Base-by-base conservation (phyloP, 2,888 invertebrate genomes). In the Eilema caniola region DNA sequence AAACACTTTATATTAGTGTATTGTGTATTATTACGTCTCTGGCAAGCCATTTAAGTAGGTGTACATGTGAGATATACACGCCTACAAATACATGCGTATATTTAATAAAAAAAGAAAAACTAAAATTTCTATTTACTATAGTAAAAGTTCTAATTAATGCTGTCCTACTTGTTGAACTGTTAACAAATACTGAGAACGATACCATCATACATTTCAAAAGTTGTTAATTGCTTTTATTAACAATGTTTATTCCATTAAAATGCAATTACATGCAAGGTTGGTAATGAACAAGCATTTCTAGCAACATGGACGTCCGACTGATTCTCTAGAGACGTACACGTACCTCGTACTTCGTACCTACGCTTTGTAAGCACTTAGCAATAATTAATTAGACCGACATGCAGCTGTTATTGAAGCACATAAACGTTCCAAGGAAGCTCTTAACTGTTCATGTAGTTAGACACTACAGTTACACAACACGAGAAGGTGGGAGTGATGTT, bases 311-410 rank as follows among this genome's bases (percentile, higher is more conserved):
- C 69, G 72, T 74, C 47, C 61, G 65, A 62, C 31, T 72, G 65
- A 73, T 75, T 69, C 74, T 37, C 33, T 1, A 37, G 37, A 72
- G 70, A 66, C n/a, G 61, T 28, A 65, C 69, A 4, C 11, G 63
- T 20, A 57, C 64, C 23, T 10, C n/a, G n/a, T n/a, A n/a, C n/a
- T n/a, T 10, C 11, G 63, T 20, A 57, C 64, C 23, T 10, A 64
- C 59, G 37, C 65, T 61, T 47, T 61, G 66, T 66, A 56, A 70
- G 69, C 69, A 71, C 73, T 62, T 66, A 28, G 47, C 23, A 59
- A 71, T 77, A 72, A 81, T 74, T 81, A 80, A 81, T 79, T 75
- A 72, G 62, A n/a, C 61, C 25, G 25, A 69, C 65, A 61, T 65
- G 69, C 61, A 69, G 65, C 59, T 53, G 61, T 53, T 47, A 61